Conservation (phyloP, 2,113 vertebrate species). For the Argyrosomus japonicus region DNA sequence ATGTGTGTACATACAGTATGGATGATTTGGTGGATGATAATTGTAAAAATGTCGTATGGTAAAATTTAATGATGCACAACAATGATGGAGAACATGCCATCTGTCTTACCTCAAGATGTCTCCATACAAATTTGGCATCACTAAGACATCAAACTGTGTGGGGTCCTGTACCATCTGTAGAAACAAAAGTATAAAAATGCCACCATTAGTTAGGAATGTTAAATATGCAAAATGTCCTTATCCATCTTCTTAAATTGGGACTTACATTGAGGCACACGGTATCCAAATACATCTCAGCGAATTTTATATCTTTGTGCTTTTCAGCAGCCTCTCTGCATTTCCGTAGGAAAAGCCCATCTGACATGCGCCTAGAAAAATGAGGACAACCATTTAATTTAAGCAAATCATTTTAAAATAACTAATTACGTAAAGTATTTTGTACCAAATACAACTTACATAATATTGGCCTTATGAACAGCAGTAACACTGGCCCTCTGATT, state of each 20-base stretch:
- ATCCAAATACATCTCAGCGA: slow-evolving; percentile 98
- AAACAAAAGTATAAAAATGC: slow-evolving; percentile 14
- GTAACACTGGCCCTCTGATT: slow-evolving; percentile 94
- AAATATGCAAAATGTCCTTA: neutral
- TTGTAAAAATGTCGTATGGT: neutral
- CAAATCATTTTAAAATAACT: neutral
- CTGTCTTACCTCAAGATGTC: slow-evolving; percentile 92
- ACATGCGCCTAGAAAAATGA: slow-evolving; percentile 91
- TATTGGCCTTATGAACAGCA: slow-evolving; percentile 97
- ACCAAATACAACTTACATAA: slow-evolving; percentile 88
- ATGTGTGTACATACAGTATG: neutral
- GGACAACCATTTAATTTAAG: neutral
- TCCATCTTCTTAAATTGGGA: slow-evolving; percentile 8
- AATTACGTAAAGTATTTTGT: neutral
- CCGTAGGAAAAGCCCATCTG: slow-evolving; percentile 94
- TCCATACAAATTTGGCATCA: slow-evolving; percentile 98
- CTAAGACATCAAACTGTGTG: slow-evolving; percentile 94
- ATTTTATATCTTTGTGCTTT: slow-evolving; percentile 96
- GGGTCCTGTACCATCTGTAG: slow-evolving; percentile 97
- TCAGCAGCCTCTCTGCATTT: slow-evolving; percentile 97
- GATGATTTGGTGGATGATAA: neutral
- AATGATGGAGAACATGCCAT: neutral
- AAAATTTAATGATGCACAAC: neutral
- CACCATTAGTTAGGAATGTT: neutral
- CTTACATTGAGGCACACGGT: slow-evolving; percentile 97